These are phyloP conservation scores for Sturnira hondurensis DNA, from an alignment of 2,113 vertebrate species.

Conservation along the genomic window DNA sequence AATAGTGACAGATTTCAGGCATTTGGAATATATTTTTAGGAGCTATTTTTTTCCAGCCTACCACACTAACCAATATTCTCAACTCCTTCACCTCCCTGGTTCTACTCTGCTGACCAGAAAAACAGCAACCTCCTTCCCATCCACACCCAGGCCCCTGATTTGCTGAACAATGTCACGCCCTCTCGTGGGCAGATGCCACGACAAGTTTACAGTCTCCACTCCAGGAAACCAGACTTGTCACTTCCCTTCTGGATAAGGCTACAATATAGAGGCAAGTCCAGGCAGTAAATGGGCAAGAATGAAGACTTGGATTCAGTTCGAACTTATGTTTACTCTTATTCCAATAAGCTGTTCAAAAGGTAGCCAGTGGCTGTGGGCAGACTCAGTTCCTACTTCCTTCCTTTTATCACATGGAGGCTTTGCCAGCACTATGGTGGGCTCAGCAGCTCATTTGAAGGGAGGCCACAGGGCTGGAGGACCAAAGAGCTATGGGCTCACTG, in stretches of 20 bases:
- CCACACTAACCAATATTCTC: neutral
- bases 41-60: neutral
- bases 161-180: neutral
- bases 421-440: neutral
- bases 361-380: neutral
- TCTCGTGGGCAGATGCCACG: rapidly evolving
- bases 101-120: neutral
- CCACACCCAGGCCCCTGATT: neutral
- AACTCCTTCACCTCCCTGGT: neutral
- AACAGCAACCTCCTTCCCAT: neutral
- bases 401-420: neutral
- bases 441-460: neutral
- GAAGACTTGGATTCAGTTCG: neutral
- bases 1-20: neutral
- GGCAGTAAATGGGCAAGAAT: neutral
- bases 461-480: neutral
- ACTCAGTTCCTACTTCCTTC: neutral
- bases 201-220: neutral
- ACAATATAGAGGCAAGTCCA: neutral
- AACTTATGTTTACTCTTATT: neutral
- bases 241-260: neutral
- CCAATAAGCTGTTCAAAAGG: neutral
- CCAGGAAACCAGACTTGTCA: neutral
- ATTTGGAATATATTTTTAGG: neutral
- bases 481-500: neutral